Conservation (phyloP, 1,140 invertebrate species). For the Melanaphis sacchari region DNA sequence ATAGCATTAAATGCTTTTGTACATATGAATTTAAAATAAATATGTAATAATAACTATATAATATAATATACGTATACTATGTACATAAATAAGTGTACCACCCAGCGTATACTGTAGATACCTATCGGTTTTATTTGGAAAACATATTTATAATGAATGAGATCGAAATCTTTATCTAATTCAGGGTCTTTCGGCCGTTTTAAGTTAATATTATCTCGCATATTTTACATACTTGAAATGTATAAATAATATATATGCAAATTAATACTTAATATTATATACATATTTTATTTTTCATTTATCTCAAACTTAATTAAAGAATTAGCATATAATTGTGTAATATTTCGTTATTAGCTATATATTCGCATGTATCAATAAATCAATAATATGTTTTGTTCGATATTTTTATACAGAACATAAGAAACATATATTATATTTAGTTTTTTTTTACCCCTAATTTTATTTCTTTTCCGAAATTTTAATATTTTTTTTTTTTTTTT, state of each 20-base stretch:
- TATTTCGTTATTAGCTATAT: too few species aligned
- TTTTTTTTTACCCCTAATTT: background rate
- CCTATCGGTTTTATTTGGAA: background rate
- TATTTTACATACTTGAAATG: background rate
- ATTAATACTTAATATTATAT: background rate
- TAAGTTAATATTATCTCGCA: background rate
- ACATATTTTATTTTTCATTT: background rate
- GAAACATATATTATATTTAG: too few species aligned
- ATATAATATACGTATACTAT: background rate
- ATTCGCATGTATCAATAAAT: background rate
- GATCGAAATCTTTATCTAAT: background rate
- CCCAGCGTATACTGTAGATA: background rate
- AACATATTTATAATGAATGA: background rate
- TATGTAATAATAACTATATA: background rate
- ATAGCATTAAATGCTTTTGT: background rate
- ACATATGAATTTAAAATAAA: background rate
- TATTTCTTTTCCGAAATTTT: background rate
- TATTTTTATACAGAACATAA: background rate
- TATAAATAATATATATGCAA: background rate
- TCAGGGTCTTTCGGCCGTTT: background rate
- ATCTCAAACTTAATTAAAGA: background rate
- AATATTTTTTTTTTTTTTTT: background rate
- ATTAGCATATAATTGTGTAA: background rate
- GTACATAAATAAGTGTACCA: background rate
- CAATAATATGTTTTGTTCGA: background rate